Base-by-base conservation (phyloP, 2,113 vertebrate genomes). In the Gavia stellata region DNA sequence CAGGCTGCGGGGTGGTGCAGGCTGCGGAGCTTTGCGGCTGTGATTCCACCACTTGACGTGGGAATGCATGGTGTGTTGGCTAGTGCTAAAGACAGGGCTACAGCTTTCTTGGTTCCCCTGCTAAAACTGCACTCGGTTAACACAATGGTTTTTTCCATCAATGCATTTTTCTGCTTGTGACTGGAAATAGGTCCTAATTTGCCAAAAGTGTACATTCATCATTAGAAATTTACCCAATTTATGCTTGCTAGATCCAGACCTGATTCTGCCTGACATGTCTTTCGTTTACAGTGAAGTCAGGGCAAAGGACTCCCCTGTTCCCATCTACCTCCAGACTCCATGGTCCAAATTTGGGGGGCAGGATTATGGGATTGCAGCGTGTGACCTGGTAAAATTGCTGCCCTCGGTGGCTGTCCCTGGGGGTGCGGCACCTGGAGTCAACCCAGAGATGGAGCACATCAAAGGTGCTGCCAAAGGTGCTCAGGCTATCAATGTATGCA, bases 1-100 rank as follows among this genome's bases (percentile, higher is more conserved):
- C 1, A 10, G 20, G 21, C 21, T 42, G 18, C 1, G 3, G 53
- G 14, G 14, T 31, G 18, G 34, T 26, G 24, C 1, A 10, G 20
- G 21, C 21, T 42, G 18, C 1, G 3, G 53, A 14, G 42, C 11
- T 20, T 10, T 65, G 44, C 9, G 53, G 44, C 44, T 31, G 31
- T 55, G 44, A 8, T 44, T 53, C 23, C 25, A 20, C 26, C 38
- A 5, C 62, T 58, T 49, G 34, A 34, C 4, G 4, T 5, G 29
- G 49, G 31, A 34, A 6, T 4, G 26, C 53, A 10, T 4, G 20
- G 34, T n/a, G 24, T 34, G 9, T 50, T 25, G 55, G 12, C 44
- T 47, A 25, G 34, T 1, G 14, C 38, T 23, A 34, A 53, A 58
- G 31, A 25, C 44, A 63, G 45, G 26, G 26, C 44, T 63, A 34